phyloP scores from a whole-genome alignment of 2,888 invertebrate genomes.

The Drymonia ruficornis region DNA sequence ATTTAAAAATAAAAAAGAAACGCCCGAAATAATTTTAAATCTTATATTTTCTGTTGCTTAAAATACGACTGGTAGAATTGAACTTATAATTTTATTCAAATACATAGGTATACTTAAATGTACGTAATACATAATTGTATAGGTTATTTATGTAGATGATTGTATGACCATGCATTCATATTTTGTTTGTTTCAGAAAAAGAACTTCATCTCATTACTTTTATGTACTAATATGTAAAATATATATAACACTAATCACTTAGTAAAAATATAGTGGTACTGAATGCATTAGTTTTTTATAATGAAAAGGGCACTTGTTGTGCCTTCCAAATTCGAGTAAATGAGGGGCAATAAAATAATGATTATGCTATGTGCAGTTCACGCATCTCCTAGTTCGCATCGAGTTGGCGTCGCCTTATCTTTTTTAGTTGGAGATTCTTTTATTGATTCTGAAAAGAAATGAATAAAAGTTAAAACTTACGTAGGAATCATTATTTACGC shows the following conservation, averaged over 20 bases:
- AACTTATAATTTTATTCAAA: slow-evolving; percentile 19
- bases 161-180: not conserved
- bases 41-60: slow-evolving; percentile 21
- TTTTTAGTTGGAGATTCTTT: slow-evolving; percentile 60
- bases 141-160: not conserved
- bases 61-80: slow-evolving; percentile 17
- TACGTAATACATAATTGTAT: not conserved
- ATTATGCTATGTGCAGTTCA: slow-evolving; percentile 20
- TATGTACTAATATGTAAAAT: not conserved
- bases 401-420: slow-evolving; percentile 52
- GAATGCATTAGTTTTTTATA: slow-evolving; percentile 25
- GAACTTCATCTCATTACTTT: not conserved
- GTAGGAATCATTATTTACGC: too few species aligned
- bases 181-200: not conserved
- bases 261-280: slow-evolving; percentile 24
- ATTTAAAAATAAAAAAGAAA: slow-evolving; percentile 7
- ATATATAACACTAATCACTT: slow-evolving; percentile 24
- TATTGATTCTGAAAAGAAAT: slow-evolving; percentile 43
- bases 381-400: slow-evolving; percentile 56
- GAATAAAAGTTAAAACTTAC: too few species aligned
- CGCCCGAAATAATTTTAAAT: slow-evolving; percentile 3
- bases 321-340: slow-evolving; percentile 11
- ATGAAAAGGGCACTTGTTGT: slow-evolving; percentile 8
- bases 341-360: slow-evolving; percentile 18
- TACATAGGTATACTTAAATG: slow-evolving; percentile 7